Percentiles rank a stretch among this genome's conserved stretches.
Evolutionary conservation across 2,113 vertebrate genomes (phyloP).

Genomic region (Oryzias curvinotus): DNA sequence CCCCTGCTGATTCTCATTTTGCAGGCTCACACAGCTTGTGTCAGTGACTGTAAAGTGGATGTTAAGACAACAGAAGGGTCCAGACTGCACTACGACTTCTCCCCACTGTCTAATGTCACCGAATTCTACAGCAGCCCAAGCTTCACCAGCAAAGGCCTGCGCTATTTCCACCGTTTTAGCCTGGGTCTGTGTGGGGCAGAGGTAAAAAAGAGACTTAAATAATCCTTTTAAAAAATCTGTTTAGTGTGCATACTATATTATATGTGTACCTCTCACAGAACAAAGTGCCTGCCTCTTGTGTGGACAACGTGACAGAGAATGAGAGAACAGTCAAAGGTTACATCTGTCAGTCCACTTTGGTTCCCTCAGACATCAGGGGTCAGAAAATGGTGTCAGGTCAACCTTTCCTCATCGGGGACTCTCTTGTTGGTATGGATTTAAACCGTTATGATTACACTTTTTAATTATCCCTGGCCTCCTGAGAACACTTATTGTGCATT

Average conservation of each 20-base stretch:
- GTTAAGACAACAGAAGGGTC: constrained; percentile 44
- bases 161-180: constrained; percentile 86
- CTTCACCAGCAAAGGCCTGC: constrained; percentile 90
- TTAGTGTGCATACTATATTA: neutral
- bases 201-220: constrained; percentile 67
- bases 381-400: constrained; percentile 85
- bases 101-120: constrained; percentile 69
- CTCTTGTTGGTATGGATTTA: constrained; percentile 79
- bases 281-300: constrained; percentile 77
- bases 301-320: constrained; percentile 85
- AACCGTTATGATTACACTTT: neutral
- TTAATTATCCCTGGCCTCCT: too few species aligned
- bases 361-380: constrained; percentile 84
- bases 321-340: constrained; percentile 78
- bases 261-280: constrained; percentile 66
- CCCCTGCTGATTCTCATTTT: constrained; percentile 1
- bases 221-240: neutral
- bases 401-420: constrained; percentile 85
- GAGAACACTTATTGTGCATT: too few species aligned
- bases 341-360: constrained; percentile 84
- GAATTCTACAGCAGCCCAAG: constrained; percentile 78
- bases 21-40: constrained; percentile 85
- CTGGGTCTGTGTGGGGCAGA: constrained; percentile 87
- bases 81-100: constrained; percentile 82
- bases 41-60: constrained; percentile 83